Conservation (phyloP, 2,888 invertebrate species). For the Tribolium freemani region DNA sequence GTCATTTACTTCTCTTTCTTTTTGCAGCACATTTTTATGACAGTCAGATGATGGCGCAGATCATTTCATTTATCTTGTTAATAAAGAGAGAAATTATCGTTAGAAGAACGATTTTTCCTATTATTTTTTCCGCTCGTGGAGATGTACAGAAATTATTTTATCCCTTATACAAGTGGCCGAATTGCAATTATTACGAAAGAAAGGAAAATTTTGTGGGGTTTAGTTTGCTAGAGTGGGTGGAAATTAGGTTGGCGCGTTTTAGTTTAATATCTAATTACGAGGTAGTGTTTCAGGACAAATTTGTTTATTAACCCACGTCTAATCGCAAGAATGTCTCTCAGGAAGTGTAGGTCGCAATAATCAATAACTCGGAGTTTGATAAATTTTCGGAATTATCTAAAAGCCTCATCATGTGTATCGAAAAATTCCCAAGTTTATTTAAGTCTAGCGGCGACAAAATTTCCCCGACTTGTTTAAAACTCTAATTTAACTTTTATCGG, state of each 20-base stretch:
- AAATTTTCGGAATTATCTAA: background rate
- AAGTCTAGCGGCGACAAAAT: background rate
- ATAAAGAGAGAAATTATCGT: conserved; percentile 2
- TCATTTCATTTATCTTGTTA: conserved; percentile 30
- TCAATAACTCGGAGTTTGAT: background rate
- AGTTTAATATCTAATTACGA: conserved; percentile 7
- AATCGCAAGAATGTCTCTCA: background rate
- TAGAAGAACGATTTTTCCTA: background rate
- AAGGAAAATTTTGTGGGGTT: background rate
- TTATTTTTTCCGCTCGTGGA: background rate
- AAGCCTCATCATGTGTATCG: background rate
- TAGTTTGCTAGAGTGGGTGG: background rate
- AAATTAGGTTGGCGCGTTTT: background rate
- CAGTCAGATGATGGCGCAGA: conserved; percentile 17
- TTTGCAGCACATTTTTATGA: conserved; percentile 27
- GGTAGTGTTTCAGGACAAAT: conserved; percentile 25
- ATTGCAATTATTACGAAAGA: background rate
- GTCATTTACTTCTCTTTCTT: conserved; percentile 29
- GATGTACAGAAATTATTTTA: background rate
- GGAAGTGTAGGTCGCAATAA: background rate
- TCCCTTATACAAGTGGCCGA: background rate
- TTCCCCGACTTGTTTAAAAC: background rate
- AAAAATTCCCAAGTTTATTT: background rate
- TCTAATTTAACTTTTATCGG: conserved; percentile 28
- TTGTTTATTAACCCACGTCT: conserved; percentile 26